Conservation (phyloP, 2,888 invertebrate genomes). For the Caenorhabditis afra region DNA sequence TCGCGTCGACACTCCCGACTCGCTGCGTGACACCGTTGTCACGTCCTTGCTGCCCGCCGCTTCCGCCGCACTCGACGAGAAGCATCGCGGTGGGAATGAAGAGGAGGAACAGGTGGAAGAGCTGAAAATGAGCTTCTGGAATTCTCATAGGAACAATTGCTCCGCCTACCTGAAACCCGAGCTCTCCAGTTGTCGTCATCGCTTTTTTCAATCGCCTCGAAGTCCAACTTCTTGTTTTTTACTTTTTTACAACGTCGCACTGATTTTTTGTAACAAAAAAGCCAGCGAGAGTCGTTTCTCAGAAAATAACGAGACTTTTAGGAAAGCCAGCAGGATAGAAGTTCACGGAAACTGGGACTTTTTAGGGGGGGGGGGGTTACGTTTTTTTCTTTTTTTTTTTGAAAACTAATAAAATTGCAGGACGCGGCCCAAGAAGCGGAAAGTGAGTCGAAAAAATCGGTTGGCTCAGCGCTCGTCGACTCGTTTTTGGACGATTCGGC, state of each 20-base stretch:
- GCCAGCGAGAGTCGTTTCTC: no score
- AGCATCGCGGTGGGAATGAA: not conserved
- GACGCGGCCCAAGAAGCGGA: constrained; percentile 54
- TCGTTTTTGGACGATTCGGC: constrained; percentile 52
- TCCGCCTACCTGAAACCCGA: no score
- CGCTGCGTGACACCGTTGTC: no score
- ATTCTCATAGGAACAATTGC: no score
- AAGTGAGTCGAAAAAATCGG: constrained; percentile 40
- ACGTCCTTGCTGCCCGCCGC: no score
- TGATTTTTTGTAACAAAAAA: no score
- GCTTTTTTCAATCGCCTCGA: no score
- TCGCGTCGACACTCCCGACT: not conserved
- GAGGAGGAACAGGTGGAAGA: not conserved
- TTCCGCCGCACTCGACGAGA: not conserved
- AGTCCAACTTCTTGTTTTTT: not conserved
- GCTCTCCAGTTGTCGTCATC: no score
- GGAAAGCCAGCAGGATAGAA: no score
- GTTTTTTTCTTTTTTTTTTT: constrained; percentile 1
- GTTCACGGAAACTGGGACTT: no score
- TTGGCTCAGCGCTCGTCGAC: constrained; percentile 56
- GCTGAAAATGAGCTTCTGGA: not conserved
- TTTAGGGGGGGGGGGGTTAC: no score
- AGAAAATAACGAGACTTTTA: no score
- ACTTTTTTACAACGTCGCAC: not conserved
- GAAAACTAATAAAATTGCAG: constrained; percentile 9